Conservation (phyloP, 2,113 vertebrate species). For the Brachypteracias leptosomus region DNA sequence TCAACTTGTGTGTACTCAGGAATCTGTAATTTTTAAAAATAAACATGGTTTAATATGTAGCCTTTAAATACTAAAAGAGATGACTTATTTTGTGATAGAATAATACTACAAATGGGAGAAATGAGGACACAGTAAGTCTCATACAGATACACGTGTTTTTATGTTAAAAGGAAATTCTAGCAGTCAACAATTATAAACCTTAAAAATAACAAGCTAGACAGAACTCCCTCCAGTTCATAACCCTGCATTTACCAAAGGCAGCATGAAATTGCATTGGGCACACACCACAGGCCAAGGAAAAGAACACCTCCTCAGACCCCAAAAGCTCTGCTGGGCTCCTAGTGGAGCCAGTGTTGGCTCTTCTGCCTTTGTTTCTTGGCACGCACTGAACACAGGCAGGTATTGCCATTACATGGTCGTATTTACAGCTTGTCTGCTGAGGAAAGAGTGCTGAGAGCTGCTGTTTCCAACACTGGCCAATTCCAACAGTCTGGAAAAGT, state of each 20-base stretch:
- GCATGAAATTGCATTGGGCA: neutral
- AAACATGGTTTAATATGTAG: neutral
- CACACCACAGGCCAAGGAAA: neutral
- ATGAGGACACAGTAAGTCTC: neutral
- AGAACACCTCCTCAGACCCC: neutral
- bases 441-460: rapidly evolving
- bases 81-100: neutral
- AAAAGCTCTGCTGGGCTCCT: neutral
- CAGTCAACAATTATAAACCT: neutral
- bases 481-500: neutral
- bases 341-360: neutral
- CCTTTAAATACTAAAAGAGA: neutral
- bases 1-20: neutral
- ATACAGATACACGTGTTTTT: neutral
- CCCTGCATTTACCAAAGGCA: neutral
- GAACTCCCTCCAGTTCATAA: neutral
- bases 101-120: neutral
- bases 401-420: rapidly evolving
- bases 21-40: neutral
- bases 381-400: neutral
- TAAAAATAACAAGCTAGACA: neutral
- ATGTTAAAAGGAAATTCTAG: neutral
- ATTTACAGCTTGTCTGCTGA: neutral
- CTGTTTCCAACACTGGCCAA: neutral
- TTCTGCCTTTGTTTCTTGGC: neutral